Conservation (phyloP, 2,797 vertebrate genomes). For the Ptychadena robeensis region DNA sequence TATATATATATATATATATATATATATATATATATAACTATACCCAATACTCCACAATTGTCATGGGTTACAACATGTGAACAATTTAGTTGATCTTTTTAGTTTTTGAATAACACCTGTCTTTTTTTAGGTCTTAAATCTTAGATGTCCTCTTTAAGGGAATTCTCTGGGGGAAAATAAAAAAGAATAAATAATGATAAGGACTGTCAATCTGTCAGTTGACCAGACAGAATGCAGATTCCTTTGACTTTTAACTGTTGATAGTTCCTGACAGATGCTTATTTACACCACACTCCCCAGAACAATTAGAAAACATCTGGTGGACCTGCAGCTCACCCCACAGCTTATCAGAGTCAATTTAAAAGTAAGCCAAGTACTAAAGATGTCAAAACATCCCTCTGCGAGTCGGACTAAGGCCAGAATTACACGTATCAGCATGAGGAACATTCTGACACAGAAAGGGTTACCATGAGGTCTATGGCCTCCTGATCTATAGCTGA, state of each 20-base stretch:
- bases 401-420: background rate
- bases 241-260: constrained; percentile 4
- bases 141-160: background rate
- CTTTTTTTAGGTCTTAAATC: background rate
- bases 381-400: constrained; percentile 10
- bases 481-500: constrained; percentile 48
- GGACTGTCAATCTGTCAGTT: constrained; percentile 17
- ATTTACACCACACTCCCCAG: constrained; percentile 16
- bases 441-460: constrained; percentile 45
- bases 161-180: background rate
- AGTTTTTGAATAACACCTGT: background rate
- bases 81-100: no score
- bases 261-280: constrained; percentile 30
- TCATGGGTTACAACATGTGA: no score
- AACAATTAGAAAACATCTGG: constrained; percentile 30
- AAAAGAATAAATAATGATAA: constrained; percentile 16
- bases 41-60: no score
- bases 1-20: no score
- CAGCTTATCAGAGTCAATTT: background rate
- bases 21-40: no score
- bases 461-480: constrained; percentile 57
- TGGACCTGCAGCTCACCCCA: background rate
- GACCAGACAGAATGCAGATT: constrained; percentile 20
- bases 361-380: background rate
- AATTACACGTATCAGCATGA: constrained; percentile 25